Evolutionary conservation across 2,888 invertebrate species (phyloP), one percentile per base, ranked within the genome.

Genomic region (Parnassius orleans): DNA sequence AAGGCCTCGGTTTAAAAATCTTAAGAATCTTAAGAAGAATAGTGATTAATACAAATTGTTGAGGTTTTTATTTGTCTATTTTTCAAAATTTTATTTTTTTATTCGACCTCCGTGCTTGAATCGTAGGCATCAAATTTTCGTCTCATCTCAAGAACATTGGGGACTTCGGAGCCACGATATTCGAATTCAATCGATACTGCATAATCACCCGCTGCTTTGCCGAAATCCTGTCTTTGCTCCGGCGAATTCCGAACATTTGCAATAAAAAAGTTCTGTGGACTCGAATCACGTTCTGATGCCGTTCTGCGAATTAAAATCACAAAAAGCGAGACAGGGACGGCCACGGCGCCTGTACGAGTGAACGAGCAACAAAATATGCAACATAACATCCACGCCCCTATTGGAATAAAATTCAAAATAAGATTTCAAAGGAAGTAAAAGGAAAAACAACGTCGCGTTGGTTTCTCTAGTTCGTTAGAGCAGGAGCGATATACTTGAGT

Each of bases 381-480:
- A 92, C 92, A 90, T 82, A 83, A 87, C 90, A 87, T 90, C 86
- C 90, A 87, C 92, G 92, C 92, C 92, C 92, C 90, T 86, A 84
- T 81, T 80, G 82, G 86, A 88, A 88, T 89, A 89, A 89, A 90
- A 87, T 88, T 89, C 86, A 87, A 90, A 91, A 90, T 90, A 90
- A 90, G 89, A 90, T 88, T 90, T 89, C 86, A 85, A 89, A 87
- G 84, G 84, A 86, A 83, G 83, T 82, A 89, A 88, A 90, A 88
- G 84, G 87, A 87, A 87, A 88, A 90, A 87, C 85, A 87, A 87
- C 88, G 75, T 72, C 75, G 81, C 80, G 75, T 81, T 77, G 77
- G 83, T 84, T 87, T 86, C 82, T 84, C 87, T 88, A 87, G 86
- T 81, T 82, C 72, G 89, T 81, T 80, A 83, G 89, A 90, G 81